These are phyloP conservation scores for Cheumatopsyche charites DNA, from an alignment of 1,140 invertebrate species.

Conservation along the genomic window DNA sequence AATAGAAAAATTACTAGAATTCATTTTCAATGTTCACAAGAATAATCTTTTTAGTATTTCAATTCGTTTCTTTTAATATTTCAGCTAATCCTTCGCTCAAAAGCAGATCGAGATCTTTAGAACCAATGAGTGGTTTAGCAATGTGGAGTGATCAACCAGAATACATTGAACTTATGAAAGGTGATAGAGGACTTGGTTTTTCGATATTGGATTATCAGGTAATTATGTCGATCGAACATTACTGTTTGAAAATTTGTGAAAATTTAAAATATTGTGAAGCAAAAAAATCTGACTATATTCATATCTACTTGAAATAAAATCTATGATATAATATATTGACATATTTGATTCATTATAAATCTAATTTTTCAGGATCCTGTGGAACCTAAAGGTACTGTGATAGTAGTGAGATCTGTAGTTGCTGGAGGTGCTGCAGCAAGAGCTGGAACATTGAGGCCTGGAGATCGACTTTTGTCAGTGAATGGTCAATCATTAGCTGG, in stretches of 20 bases:
- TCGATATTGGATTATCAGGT: slow-evolving; percentile 92
- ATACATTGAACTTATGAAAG: slow-evolving; percentile 81
- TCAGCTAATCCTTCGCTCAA: slow-evolving; percentile 44
- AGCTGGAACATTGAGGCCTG: slow-evolving; percentile 82
- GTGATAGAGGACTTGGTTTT: slow-evolving; percentile 86
- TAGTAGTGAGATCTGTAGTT: slow-evolving; percentile 87
- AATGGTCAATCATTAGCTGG: slow-evolving; percentile 80
- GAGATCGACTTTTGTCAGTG: slow-evolving; percentile 84
- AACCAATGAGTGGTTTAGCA: slow-evolving; percentile 82
- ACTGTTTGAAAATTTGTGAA: too few species aligned
- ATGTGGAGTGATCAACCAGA: slow-evolving; percentile 87
- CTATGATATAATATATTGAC: neutral
- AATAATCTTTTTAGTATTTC: too few species aligned
- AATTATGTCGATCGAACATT: slow-evolving; percentile 25
- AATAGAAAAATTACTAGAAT: too few species aligned
- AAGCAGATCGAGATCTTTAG: slow-evolving; percentile 77
- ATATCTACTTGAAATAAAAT: neutral
- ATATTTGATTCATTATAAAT: slow-evolving; percentile 14
- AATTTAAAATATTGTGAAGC: too few species aligned
- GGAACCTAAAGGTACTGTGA: slow-evolving; percentile 82
- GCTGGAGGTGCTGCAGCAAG: slow-evolving; percentile 82
- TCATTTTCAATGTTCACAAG: too few species aligned
- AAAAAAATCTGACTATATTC: too few species aligned
- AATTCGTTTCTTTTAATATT: neutral
- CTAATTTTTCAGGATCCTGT: slow-evolving; percentile 70